Evolutionary conservation across 1,140 invertebrate species (phyloP).

Genomic region (Drosophila oshimai): DNA sequence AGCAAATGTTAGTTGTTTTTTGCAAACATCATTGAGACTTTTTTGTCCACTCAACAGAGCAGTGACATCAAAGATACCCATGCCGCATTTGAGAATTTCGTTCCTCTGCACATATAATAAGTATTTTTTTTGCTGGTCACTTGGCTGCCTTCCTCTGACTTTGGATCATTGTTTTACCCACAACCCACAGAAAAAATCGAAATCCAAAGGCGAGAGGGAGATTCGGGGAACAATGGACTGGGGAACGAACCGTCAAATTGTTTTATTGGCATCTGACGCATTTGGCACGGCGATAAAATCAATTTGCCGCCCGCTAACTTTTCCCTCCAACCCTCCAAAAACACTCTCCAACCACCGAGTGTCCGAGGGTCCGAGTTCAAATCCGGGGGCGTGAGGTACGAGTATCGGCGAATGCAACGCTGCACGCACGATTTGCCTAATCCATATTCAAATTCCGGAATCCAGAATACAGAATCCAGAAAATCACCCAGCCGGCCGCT

Average conservation of each 20-base stretch:
- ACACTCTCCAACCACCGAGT: background rate
- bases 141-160: background rate
- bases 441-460: slow-evolving; percentile 75
- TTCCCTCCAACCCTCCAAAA: too few species aligned
- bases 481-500: slow-evolving; percentile 27
- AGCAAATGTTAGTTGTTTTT: too few species aligned
- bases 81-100: background rate
- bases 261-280: slow-evolving; percentile 75
- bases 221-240: slow-evolving; percentile 34
- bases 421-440: slow-evolving; percentile 73
- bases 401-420: slow-evolving; percentile 15
- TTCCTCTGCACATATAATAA: background rate
- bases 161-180: slow-evolving; percentile 2
- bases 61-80: background rate
- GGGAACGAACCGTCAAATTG: slow-evolving; percentile 63
- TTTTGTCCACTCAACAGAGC: too few species aligned
- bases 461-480: background rate
- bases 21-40: too few species aligned
- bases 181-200: background rate
- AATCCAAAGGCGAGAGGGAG: too few species aligned
- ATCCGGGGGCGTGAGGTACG: slow-evolving; percentile 43
- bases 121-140: background rate
- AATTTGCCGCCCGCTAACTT: slow-evolving; percentile 56
- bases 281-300: slow-evolving; percentile 68
- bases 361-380: background rate